A percentile compares a stretch with the other conserved stretches of the same genome.
These are phyloP conservation scores for Rhinolophus ferrumequinum DNA, from an alignment of 2,113 vertebrate genomes.

Conservation along the genomic window DNA sequence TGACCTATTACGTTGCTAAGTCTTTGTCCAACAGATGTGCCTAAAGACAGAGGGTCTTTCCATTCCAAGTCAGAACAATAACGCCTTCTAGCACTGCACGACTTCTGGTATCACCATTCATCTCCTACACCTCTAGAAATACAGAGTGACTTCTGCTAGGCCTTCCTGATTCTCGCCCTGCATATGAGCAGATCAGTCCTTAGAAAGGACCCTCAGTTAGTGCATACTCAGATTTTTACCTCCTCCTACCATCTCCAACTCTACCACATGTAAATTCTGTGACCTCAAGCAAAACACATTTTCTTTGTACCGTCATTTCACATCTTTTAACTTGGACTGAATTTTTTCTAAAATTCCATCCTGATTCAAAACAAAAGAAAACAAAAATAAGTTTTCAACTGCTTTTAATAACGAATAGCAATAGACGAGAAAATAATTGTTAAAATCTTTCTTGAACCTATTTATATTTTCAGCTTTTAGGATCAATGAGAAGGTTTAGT, in stretches of 20 bases:
- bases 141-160: not conserved
- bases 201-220: not conserved
- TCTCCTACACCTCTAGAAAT: not conserved
- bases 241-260: not conserved
- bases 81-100: not conserved
- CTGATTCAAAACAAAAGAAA: not conserved
- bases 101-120: not conserved
- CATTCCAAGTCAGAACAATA: not conserved
- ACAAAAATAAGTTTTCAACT: not conserved
- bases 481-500: not conserved
- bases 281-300: not conserved
- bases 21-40: not conserved
- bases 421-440: not conserved
- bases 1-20: not conserved
- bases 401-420: not conserved
- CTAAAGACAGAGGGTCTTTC: not conserved
- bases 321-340: not conserved
- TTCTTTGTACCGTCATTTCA: not conserved
- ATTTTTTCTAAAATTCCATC: not conserved
- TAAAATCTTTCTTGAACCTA: not conserved
- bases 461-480: not conserved
- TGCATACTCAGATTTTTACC: not conserved
- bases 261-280: not conserved
- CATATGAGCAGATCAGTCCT: not conserved
- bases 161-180: not conserved